Evolutionary conservation across 1,140 invertebrate species (phyloP).

Genomic region (Leptestheria dahalacensis): DNA sequence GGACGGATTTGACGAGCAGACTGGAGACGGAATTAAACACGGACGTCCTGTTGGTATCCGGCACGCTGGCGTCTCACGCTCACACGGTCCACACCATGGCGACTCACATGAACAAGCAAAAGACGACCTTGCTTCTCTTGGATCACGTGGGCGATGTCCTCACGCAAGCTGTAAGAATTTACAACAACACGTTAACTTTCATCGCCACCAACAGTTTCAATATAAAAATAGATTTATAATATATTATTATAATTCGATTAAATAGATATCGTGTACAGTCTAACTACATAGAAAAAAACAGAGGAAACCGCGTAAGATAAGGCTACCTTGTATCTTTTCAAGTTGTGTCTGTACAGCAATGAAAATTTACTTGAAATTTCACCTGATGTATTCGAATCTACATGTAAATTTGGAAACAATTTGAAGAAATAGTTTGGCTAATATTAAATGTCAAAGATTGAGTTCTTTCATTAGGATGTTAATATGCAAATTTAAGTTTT

Average conservation of each 20-base stretch:
- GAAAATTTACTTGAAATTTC: too few species aligned
- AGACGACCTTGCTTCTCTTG: slow-evolving; percentile 64
- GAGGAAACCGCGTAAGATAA: background rate
- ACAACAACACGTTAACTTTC: background rate
- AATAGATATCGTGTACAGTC: background rate
- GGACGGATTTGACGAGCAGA: slow-evolving; percentile 43
- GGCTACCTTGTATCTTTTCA: too few species aligned
- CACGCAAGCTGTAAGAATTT: slow-evolving; percentile 48
- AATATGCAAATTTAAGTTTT: too few species aligned
- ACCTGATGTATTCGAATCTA: too few species aligned
- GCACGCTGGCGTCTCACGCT: slow-evolving; percentile 60
- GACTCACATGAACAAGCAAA: slow-evolving; percentile 59
- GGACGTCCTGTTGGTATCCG: slow-evolving; percentile 65
- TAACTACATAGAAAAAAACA: background rate
- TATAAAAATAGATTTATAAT: too few species aligned
- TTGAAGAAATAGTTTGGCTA: too few species aligned
- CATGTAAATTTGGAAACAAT: too few species aligned
- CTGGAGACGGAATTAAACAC: slow-evolving; percentile 46
- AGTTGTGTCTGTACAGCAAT: too few species aligned
- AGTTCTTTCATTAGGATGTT: too few species aligned
- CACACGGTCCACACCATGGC: slow-evolving; percentile 47
- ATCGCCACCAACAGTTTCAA: background rate
- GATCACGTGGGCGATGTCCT: slow-evolving; percentile 64
- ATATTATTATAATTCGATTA: background rate
- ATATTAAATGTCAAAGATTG: too few species aligned